Percentiles rank a stretch among this genome's conserved stretches.
Conservation (phyloP, 2,888 invertebrate genomes). For the Resseliella maxima region DNA sequence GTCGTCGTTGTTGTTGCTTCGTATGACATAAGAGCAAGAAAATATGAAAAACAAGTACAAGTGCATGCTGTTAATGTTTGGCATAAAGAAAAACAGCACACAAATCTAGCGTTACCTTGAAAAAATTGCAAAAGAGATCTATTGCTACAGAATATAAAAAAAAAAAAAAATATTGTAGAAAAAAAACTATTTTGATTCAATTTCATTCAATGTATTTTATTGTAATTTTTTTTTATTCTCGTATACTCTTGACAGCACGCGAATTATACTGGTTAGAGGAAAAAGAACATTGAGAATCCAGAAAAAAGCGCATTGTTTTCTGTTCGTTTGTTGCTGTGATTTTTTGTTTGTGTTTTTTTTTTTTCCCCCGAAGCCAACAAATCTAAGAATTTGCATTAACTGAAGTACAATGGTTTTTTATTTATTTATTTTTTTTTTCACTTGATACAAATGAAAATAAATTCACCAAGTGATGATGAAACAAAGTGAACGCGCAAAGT, state of each 20-base stretch:
- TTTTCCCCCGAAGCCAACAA: not conserved
- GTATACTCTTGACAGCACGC: not conserved
- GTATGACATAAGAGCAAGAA: constrained; percentile 6
- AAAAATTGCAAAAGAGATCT: not conserved
- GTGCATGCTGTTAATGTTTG: not conserved
- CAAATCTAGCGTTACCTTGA: constrained; percentile 27
- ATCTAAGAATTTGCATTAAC: not conserved
- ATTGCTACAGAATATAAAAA: not conserved
- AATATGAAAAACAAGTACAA: constrained; percentile 14
- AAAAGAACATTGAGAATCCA: not conserved
- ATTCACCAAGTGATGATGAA: constrained; percentile 35
- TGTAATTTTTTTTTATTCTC: no score
- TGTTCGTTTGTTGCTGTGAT: not conserved
- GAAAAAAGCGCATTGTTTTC: constrained; percentile 5
- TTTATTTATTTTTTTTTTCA: no score
- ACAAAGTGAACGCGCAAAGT: constrained; percentile 52
- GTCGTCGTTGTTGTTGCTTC: not conserved
- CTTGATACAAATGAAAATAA: constrained; percentile 1
- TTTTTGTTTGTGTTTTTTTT: no score
- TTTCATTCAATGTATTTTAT: not conserved
- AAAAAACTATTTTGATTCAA: not conserved
- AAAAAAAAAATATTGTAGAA: not conserved
- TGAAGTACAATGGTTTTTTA: not conserved
- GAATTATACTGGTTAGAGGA: not conserved
- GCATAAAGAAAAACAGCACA: not conserved